These are phyloP conservation scores for Aphelenchoides fujianensis DNA, from an alignment of 1,140 invertebrate species.

Conservation along the genomic window DNA sequence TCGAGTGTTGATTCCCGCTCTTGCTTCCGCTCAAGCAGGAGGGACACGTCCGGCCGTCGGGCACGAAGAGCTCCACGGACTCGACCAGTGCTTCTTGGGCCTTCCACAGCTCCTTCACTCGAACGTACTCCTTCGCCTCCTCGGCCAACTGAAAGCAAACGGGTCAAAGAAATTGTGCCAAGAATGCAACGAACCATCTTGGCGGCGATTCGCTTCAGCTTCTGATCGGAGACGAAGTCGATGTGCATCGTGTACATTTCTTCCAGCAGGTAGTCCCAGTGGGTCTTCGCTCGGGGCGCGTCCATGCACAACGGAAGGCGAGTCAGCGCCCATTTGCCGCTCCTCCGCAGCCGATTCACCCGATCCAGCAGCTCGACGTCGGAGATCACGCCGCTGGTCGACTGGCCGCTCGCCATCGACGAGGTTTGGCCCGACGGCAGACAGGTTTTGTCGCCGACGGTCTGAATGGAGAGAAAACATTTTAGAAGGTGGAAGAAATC, in stretches of 20 bases:
- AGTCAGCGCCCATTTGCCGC: constrained; percentile 18
- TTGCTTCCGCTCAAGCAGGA: background rate
- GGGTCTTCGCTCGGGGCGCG: constrained; percentile 11
- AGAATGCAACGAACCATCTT: constrained; percentile 8
- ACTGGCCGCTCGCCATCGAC: background rate
- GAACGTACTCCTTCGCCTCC: background rate
- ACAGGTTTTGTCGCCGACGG: background rate
- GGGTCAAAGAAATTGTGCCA: no score
- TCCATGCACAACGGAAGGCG: constrained; percentile 21
- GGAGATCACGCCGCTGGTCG: background rate
- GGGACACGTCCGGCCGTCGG: background rate
- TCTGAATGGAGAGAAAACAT: no score
- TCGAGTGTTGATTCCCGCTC: background rate
- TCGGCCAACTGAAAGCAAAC: constrained; percentile 10
- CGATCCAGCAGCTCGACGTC: constrained; percentile 3
- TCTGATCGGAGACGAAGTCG: background rate
- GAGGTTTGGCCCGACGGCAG: background rate
- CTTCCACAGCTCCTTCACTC: background rate
- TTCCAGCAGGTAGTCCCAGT: constrained; percentile 13
- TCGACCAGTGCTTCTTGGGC: background rate
- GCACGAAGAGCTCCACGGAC: background rate
- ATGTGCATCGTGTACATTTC: background rate
- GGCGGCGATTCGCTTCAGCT: background rate
- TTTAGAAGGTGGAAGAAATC: no score
- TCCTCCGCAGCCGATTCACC: background rate